A percentile compares a stretch with the other conserved stretches of the same genome.
These are phyloP conservation scores for Orussus abietinus DNA, from an alignment of 1,140 invertebrate species.

Conservation along the genomic window DNA sequence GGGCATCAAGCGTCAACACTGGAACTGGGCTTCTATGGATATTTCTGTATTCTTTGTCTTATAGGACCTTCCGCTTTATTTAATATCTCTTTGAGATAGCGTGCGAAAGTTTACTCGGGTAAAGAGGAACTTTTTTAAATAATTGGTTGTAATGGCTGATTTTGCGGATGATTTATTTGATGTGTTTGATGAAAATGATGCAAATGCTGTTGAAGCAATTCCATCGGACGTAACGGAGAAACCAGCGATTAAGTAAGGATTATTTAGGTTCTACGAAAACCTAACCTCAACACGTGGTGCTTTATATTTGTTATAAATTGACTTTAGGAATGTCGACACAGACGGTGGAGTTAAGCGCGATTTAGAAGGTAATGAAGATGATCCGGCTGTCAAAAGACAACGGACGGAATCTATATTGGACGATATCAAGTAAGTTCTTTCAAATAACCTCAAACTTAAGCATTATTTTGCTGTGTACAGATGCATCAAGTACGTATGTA, in stretches of 20 bases:
- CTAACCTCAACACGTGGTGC: slow-evolving; percentile 1
- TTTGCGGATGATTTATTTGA: slow-evolving; percentile 53
- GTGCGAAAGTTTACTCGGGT: too few relatives aligned
- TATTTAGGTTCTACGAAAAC: neutral
- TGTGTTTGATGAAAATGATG: slow-evolving; percentile 52
- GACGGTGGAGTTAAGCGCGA: slow-evolving; percentile 25
- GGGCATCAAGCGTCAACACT: too few relatives aligned
- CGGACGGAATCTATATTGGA: slow-evolving; percentile 41
- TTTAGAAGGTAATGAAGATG: slow-evolving; percentile 22
- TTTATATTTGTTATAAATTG: slow-evolving; percentile 7
- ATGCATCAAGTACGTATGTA: slow-evolving; percentile 30
- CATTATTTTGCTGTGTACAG: slow-evolving; percentile 5
- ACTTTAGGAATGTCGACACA: slow-evolving; percentile 6
- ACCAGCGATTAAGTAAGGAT: slow-evolving; percentile 11
- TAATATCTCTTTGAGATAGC: too few relatives aligned
- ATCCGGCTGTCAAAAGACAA: slow-evolving; percentile 22
- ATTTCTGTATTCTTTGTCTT: too few relatives aligned
- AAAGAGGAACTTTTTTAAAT: neutral
- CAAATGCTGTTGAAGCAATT: slow-evolving; percentile 22
- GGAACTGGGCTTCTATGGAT: too few relatives aligned
- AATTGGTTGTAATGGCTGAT: slow-evolving; percentile 30
- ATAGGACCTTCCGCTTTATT: too few relatives aligned
- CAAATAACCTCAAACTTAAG: too few relatives aligned
- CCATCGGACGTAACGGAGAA: slow-evolving; percentile 6
- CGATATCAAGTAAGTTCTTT: slow-evolving; percentile 47